Evolutionary conservation across 2,113 vertebrate genomes (phyloP).

Genomic region (Macrotus californicus): DNA sequence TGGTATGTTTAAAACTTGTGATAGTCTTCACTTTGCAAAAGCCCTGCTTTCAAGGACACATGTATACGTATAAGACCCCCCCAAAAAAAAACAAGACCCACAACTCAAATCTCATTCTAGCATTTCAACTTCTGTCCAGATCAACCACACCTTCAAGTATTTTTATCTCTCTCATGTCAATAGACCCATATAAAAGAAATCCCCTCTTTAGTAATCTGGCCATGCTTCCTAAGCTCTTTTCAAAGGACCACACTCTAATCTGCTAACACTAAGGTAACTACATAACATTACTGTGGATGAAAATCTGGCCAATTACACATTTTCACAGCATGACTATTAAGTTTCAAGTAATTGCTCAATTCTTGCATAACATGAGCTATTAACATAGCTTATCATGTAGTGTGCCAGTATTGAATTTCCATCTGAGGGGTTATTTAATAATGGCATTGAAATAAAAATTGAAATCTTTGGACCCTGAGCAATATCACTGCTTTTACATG

Average conservation of each 20-base stretch:
- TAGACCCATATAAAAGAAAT: slow-evolving; percentile 7
- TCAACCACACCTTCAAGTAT: not conserved
- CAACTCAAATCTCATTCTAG: not conserved
- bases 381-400: slow-evolving; percentile 70
- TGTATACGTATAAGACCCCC: not conserved
- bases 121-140: not conserved
- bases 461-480: slow-evolving; percentile 64
- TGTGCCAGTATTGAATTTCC: slow-evolving; percentile 63
- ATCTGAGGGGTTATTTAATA: slow-evolving; percentile 69
- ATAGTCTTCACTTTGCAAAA: not conserved
- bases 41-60: not conserved
- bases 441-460: slow-evolving; percentile 72
- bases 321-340: slow-evolving; percentile 64
- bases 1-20: not conserved
- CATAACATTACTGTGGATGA: slow-evolving; percentile 45
- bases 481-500: slow-evolving; percentile 66
- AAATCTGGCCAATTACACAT: slow-evolving; percentile 66
- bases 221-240: slow-evolving; percentile 36
- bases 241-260: slow-evolving; percentile 39
- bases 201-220: not conserved
- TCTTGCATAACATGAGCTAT: slow-evolving; percentile 68
- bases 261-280: slow-evolving; percentile 42
- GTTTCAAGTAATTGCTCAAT: slow-evolving; percentile 70
- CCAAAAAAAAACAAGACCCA: not conserved
- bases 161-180: not conserved